Evolutionary conservation across 2,888 invertebrate species (phyloP).

Genomic region (Rapana venosa): DNA sequence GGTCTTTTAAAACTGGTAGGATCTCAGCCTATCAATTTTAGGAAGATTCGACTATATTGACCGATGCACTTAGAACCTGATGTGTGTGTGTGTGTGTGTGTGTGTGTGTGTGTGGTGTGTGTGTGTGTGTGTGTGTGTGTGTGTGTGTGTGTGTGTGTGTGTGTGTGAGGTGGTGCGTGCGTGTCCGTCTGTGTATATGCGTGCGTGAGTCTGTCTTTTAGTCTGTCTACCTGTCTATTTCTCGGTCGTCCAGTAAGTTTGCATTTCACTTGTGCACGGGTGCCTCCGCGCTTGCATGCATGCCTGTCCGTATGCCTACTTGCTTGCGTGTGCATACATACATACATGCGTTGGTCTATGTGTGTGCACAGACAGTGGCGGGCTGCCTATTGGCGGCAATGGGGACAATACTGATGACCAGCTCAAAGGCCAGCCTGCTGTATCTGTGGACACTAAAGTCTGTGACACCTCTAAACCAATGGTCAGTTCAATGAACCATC

Average conservation of each 20-base stretch:
- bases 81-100: background rate
- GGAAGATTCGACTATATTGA: background rate
- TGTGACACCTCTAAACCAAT: conserved; percentile 32
- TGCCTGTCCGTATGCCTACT: background rate
- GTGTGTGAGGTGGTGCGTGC: too few species aligned
- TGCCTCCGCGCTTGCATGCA: background rate
- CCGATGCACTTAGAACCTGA: background rate
- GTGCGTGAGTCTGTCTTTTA: conserved; percentile 3
- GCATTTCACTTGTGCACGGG: background rate
- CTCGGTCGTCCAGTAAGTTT: background rate
- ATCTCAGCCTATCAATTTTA: too few species aligned
- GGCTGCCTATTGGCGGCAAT: conserved; percentile 38
- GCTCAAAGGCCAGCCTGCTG: conserved; percentile 46
- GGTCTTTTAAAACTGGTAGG: background rate
- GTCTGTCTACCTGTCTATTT: conserved; percentile 17
- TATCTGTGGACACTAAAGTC: conserved; percentile 41
- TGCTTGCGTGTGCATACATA: conserved; percentile 18
- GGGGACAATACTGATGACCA: conserved; percentile 39
- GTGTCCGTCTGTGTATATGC: background rate
- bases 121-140: background rate
- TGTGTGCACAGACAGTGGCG: conserved; percentile 43
- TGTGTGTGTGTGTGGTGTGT: background rate
- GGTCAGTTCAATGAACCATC: conserved; percentile 40
- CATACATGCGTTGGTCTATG: background rate
- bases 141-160: conserved; percentile 26